A percentile compares a stretch with the other conserved stretches of the same genome.
Evolutionary conservation across 2,113 vertebrate genomes (phyloP).

Genomic region (Phocoena sinus): DNA sequence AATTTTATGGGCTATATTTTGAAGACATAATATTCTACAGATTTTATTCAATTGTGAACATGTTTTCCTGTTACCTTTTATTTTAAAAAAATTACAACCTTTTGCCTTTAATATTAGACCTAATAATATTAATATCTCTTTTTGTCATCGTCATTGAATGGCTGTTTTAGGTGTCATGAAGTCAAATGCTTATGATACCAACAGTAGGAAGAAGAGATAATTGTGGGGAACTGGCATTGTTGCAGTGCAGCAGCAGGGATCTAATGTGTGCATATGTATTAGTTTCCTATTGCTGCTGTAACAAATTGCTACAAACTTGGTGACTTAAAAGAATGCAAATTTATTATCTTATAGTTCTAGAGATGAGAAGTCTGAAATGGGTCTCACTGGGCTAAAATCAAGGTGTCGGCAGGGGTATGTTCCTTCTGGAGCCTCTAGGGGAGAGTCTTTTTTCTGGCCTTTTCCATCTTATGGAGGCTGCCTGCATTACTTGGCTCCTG

Average conservation of each 20-base stretch:
- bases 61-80: background rate
- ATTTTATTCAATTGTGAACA: background rate
- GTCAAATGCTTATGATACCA: background rate
- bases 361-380: background rate
- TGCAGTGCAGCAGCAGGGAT: background rate
- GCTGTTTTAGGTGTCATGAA: background rate
- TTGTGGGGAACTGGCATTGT: background rate
- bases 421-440: background rate
- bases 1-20: slow-evolving; percentile 3
- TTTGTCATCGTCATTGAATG: background rate
- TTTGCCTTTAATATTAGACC: background rate
- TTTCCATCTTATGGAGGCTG: background rate
- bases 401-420: too few relatives aligned
- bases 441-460: background rate
- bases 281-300: background rate
- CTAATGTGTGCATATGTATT: background rate
- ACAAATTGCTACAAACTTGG: background rate
- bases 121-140: background rate
- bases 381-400: background rate
- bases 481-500: background rate
- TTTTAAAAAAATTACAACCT: background rate
- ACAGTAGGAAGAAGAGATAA: background rate
- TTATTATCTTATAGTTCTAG: background rate
- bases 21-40: background rate
- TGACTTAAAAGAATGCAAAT: background rate